Evolutionary conservation across 2,113 vertebrate genomes (phyloP), one percentile per base, ranked within the genome.

Genomic region (Peromyscus maniculatus): DNA sequence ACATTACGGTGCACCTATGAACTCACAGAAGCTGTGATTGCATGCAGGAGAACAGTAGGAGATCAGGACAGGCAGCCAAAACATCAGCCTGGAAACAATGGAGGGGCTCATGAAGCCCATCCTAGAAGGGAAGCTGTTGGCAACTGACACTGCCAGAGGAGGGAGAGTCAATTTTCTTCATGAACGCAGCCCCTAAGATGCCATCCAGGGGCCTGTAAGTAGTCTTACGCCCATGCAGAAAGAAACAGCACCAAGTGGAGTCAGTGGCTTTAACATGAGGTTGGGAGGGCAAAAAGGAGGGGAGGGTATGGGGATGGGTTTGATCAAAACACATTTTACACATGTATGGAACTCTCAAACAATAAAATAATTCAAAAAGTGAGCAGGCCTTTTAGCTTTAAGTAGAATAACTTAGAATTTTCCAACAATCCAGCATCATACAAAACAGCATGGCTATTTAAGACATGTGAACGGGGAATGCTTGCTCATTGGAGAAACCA

Each of bases 401-500:
- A 21, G 11, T 59, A 39, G 21, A 82, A 7, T 82, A 2, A n/a
- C 21, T 15, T 59, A 3, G 8, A 82, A 59, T 59, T 59, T 36
- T 59, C 36, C 33, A 59, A 15, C 5, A 82, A 15, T n/a, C 36
- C 36, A 82, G 11, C 33, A 82, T 26, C 11, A 39, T 26, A 64
- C 24, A 88, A 16, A 77, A 9, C 10, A 39, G 8, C 1, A 2
- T 15, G 49, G 15, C 0, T 78, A 15, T 12, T 46, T 55, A 49
- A 84, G 49, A 21, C 3, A 22, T 2, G 11, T 52, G 3, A 46
- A 62, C 36, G n/a, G 12, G 22, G 13, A 43, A n/a, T 3, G 3
- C 0, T 1, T 1, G 5, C 7, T 82, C 39, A 16, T 2, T 39
- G 19, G 87, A 39, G 39, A 36, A 7, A 2, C 0, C 2, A 39